A percentile compares a stretch with the other conserved stretches of the same genome.
Evolutionary conservation across 2,797 vertebrate genomes (phyloP).

Genomic region (Apodemus agrarius): DNA sequence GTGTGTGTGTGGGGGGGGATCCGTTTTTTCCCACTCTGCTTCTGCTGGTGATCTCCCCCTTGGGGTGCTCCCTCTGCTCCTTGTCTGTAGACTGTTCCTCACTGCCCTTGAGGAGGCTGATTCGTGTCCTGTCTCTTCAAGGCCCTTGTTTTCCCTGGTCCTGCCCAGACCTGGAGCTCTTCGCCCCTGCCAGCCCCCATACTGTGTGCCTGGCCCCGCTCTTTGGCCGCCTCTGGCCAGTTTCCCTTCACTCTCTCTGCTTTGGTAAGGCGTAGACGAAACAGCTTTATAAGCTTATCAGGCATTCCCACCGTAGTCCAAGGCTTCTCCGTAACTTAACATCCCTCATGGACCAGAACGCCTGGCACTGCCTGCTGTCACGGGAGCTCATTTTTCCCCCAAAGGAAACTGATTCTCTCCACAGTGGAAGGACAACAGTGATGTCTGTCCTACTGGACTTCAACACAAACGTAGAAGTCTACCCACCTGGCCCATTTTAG

Average conservation of each 20-base stretch:
- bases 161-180: neutral
- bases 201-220: neutral
- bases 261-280: conserved; percentile 35
- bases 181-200: neutral
- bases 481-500: neutral
- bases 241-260: conserved; percentile 52
- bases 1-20: neutral
- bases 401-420: neutral
- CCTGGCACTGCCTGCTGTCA: neutral
- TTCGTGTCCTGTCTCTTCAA: neutral
- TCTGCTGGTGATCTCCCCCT: neutral
- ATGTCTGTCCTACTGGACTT: neutral
- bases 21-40: neutral
- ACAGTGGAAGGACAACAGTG: neutral
- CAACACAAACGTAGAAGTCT: neutral
- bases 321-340: conserved; percentile 50
- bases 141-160: neutral
- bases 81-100: neutral
- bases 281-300: conserved; percentile 15
- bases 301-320: conserved; percentile 49
- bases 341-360: conserved; percentile 23
- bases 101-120: neutral
- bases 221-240: neutral
- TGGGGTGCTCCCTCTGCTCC: neutral
- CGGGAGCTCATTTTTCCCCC: neutral